Base-by-base conservation (phyloP, 2,113 vertebrate species). In the Amphilophus citrinellus region DNA sequence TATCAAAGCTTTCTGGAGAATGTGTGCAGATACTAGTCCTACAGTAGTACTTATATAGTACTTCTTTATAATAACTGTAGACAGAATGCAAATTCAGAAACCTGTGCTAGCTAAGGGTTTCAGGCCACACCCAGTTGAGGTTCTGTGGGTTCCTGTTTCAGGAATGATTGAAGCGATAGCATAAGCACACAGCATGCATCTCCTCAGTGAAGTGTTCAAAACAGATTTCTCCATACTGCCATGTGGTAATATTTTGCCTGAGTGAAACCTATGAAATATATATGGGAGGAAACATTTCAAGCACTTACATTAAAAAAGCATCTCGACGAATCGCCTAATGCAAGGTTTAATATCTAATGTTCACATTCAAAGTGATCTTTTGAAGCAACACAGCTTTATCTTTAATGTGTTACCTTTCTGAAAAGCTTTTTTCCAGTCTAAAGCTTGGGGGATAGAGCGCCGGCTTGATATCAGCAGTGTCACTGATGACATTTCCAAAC, bases 91-190 rank as follows among this genome's bases (percentile, higher is more conserved):
- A 71, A 22, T 79, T 42, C 76, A 65, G 3, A 61, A 89, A 68
- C 24, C 76, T 81, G 60, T 76, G 79, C 80, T 81, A 2, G 84
- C 73, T 66, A 32, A 35, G 65, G 60, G 59, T 61, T 76, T 66
- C 10, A 44, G 37, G 85, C 88, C 90, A 85, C 94, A 92, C 92
- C 93, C 90, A 83, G 58, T 68, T 18, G 22, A 84, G 76, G 82
- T 80, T 84, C 84, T 83, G 82, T 80, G 79, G 62, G 22, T 79
- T 73, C 75, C 44, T 76, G 47, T 73, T 87, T 83, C 1, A 56
- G 22, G n/a, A 80, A 58, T 76, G 62, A 75, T 68, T 84, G 18
- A 17, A 78, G 30, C n/a, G 24, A 80, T 68, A 62, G 76, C 53
- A 18, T 17, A 87, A 84, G 13, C 10, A 87, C 27, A n/a, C 60